phyloP scores from a whole-genome alignment of 2,113 vertebrate genomes.

The Anseranas semipalmata region DNA sequence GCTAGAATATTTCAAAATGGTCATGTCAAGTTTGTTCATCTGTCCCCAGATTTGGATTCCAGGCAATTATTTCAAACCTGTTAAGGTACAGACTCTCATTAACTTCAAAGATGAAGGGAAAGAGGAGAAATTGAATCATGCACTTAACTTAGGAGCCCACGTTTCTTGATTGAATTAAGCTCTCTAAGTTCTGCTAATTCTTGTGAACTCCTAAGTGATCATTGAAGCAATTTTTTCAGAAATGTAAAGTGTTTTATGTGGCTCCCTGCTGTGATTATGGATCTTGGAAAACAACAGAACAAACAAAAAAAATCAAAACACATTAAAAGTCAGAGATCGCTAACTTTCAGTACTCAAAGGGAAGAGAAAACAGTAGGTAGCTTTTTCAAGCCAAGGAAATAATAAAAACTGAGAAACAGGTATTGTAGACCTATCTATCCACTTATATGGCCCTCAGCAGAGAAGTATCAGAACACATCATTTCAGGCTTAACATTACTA shows the following conservation, averaged over 20 bases:
- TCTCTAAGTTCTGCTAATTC: slow-evolving; percentile 23
- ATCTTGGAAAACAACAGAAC: background rate
- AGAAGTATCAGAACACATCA: background rate
- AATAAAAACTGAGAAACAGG: background rate
- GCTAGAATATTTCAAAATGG: background rate
- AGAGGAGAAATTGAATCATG: background rate
- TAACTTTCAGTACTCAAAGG: background rate
- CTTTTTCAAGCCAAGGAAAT: background rate
- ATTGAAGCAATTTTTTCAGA: slow-evolving; percentile 33
- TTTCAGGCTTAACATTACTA: background rate
- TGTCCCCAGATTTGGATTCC: background rate
- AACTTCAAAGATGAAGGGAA: background rate
- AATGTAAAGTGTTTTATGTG: background rate
- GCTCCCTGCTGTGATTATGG: background rate
- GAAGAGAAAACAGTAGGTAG: background rate
- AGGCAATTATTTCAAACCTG: background rate
- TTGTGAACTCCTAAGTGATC: slow-evolving; percentile 36
- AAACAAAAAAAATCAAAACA: background rate
- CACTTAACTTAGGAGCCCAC: slow-evolving; percentile 39
- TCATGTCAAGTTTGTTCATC: fast-evolving
- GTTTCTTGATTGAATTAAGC: slow-evolving; percentile 61
- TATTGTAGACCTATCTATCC: background rate
- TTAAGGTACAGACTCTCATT: background rate
- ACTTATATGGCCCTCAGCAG: background rate
- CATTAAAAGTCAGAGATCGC: background rate